Conservation (phyloP, 2,113 vertebrate species). For the Ictidomys tridecemlineatus region DNA sequence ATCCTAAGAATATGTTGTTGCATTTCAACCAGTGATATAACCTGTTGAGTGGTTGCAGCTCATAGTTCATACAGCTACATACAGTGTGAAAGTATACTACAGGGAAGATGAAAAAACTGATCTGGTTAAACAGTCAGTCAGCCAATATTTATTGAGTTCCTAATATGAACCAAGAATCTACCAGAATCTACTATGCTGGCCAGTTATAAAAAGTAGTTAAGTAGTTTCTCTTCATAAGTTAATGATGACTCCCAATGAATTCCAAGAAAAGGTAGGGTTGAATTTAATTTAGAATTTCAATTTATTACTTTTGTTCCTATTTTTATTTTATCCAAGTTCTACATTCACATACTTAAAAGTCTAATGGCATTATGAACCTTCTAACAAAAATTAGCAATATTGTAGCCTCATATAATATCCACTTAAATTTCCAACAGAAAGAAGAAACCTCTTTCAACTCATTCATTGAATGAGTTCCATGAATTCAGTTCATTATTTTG, state of each 20-base stretch:
- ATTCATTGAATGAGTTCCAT: not conserved
- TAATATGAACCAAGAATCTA: not conserved
- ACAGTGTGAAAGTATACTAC: not conserved
- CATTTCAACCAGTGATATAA: not conserved
- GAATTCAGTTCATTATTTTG: not conserved
- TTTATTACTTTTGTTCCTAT: conserved; percentile 15
- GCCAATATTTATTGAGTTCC: not conserved
- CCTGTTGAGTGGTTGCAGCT: not conserved
- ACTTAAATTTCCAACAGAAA: conserved; percentile 21
- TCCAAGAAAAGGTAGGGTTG: not conserved
- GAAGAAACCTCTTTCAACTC: not conserved
- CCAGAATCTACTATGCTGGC: not conserved
- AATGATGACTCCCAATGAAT: not conserved
- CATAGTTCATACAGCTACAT: not conserved
- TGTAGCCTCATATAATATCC: not conserved
- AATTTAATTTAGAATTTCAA: conserved; percentile 2
- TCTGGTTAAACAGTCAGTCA: not conserved
- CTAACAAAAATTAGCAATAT: not conserved
- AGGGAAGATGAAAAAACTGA: not conserved
- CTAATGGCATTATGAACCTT: not conserved
- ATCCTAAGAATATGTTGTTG: not conserved
- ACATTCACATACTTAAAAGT: not conserved
- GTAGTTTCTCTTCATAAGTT: not conserved
- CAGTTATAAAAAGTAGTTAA: not conserved
- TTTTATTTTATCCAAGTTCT: conserved; percentile 21